phyloP scores from a whole-genome alignment of 2,113 vertebrate genomes.

The Dinomys branickii region DNA sequence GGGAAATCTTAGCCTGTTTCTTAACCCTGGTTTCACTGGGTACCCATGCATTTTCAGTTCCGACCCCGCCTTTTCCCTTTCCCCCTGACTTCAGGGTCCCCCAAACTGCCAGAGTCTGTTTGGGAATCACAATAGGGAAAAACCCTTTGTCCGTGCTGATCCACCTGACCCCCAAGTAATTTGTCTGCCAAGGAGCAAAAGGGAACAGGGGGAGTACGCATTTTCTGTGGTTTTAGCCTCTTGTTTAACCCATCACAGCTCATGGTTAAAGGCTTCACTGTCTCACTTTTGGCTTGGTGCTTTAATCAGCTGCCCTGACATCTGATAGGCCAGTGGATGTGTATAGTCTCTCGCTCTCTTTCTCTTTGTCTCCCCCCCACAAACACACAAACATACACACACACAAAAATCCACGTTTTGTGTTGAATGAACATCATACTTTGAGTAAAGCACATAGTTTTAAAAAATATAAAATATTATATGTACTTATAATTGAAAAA shows the following conservation, averaged over 20 bases:
- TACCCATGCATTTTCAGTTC: not conserved
- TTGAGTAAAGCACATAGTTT: not conserved
- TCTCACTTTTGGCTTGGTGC: not conserved
- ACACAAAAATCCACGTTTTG: not conserved
- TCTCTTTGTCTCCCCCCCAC: no score
- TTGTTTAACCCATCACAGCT: not conserved
- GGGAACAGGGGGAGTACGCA: fast-evolving
- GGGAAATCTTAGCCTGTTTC: not conserved
- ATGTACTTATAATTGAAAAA: not conserved
- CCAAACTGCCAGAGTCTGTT: not conserved
- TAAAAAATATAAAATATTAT: not conserved
- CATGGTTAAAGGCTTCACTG: not conserved
- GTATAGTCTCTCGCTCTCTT: not conserved
- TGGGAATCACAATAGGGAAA: not conserved
- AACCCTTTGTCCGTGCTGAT: not conserved
- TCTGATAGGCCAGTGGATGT: not conserved
- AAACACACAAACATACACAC: no score
- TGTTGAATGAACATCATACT: not conserved
- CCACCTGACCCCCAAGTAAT: not conserved
- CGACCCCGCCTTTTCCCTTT: no score
- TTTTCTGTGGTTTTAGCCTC: not conserved
- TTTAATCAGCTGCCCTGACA: not conserved
- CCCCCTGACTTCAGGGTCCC: not conserved
- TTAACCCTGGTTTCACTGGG: not conserved
- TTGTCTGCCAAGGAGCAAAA: not conserved